Evolutionary conservation across 2,888 invertebrate species (phyloP), one percentile per base, ranked within the genome.

Genomic region (Trissolcus brochymenae): DNA sequence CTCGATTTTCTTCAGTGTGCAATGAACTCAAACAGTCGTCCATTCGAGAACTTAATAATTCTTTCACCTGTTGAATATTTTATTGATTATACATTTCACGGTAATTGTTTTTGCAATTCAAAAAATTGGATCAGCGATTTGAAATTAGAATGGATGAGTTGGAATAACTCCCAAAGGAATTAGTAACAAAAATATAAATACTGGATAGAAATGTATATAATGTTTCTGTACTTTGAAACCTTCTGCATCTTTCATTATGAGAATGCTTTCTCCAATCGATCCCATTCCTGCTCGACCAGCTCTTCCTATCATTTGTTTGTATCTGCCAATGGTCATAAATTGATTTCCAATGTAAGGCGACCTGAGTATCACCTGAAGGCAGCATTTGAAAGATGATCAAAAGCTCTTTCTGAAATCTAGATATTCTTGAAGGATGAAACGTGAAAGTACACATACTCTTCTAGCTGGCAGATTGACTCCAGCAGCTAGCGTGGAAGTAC

Each of bases 401-500:
- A 19, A 35, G 35, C 35, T 35, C 35, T 35, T 35, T 35, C 11
- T 35, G 14, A 4, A n/a, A 14, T 46, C 4, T 4, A 46, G 16
- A 46, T 46, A 46, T 46, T 50, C 4, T 17, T 21, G 16, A 16
- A 4, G 17, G 17, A 17, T 51, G 21, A 51, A 51, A 51, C 46
- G 1, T 17, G 19, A 51, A 51, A 25, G 25, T 4, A 25, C 25
- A 25, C 25, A 83, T 85, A 92, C 96, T 85, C 98, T 92, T 90
- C 93, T 93, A 0, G 98, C 98, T 13, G 98, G 98, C 81, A 99
- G 91, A 92, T 99, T 99, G 29, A 99, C 97, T 2, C 98, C 98
- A 19, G 98, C 98, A n/a, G 98, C 98, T 79, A 99, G 90, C 0
- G 98, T 99, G 0, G 98, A 98, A 0, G 98, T 99, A 87, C 98